These are phyloP conservation scores for Barbus barbus DNA, from an alignment of 2,113 vertebrate genomes.

Conservation along the genomic window DNA sequence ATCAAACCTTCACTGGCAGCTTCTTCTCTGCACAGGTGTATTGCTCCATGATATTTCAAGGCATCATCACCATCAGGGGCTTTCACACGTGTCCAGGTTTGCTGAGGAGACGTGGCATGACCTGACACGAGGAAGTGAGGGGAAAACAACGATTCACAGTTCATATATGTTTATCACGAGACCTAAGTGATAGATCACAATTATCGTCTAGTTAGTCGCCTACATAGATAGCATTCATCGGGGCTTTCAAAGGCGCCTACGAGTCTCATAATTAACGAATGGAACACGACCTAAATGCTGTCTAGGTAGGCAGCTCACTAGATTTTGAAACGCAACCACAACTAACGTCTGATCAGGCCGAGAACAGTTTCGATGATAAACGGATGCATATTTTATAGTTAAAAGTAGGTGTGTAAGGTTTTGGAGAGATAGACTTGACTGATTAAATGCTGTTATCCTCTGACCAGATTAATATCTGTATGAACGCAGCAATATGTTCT, in stretches of 20 bases:
- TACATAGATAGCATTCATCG: background rate
- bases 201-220: no score
- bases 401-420: background rate
- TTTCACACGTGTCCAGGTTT: constrained; percentile 12
- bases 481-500: constrained; percentile 10
- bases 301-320: background rate
- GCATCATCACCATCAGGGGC: background rate
- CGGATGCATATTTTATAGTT: background rate
- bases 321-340: background rate
- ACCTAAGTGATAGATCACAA: background rate
- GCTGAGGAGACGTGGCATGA: constrained; percentile 48
- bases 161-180: background rate
- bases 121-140: constrained; percentile 30
- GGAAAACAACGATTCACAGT: background rate
- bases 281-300: background rate
- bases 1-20: constrained; percentile 26
- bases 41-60: constrained; percentile 13
- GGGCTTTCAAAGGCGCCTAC: background rate
- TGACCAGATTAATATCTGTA: background rate
- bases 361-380: background rate
- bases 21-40: constrained; percentile 27
- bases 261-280: background rate
- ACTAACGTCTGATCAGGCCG: background rate
- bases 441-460: background rate
- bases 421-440: background rate